Conservation (phyloP, 2,888 invertebrate species). For the Lacanobia oleracea region DNA sequence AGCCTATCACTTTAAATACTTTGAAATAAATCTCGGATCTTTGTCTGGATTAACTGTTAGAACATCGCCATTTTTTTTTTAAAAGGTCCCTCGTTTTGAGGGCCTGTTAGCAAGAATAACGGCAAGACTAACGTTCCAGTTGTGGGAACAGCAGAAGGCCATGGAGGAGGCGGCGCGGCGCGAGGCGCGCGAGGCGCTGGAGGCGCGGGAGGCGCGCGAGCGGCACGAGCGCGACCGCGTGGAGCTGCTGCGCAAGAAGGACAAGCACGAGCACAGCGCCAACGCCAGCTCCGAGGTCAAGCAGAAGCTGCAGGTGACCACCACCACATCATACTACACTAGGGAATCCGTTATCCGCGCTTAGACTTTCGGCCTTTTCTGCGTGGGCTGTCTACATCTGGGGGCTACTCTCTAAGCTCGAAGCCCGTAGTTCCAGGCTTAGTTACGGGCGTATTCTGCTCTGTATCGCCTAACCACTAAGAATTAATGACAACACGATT, state of each 20-base stretch:
- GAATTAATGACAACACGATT: too few species aligned
- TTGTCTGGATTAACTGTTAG: neutral
- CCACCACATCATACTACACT: too few species aligned
- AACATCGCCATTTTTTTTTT: neutral
- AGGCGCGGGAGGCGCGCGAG: conserved; percentile 93
- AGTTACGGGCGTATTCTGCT: too few species aligned
- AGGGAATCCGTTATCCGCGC: too few species aligned
- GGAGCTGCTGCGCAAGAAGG: conserved; percentile 97
- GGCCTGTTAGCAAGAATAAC: conserved; percentile 56
- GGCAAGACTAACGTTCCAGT: conserved; percentile 88
- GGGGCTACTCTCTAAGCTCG: too few species aligned
- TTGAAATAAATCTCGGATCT: conserved; percentile 4
- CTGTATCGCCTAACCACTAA: too few species aligned
- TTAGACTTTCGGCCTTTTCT: too few species aligned
- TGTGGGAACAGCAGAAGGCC: conserved; percentile 97
- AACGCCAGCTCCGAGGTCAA: conserved; percentile 99
- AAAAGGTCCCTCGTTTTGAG: conserved; percentile 38
- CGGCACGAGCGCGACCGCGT: conserved; percentile 95
- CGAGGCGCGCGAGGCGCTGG: conserved; percentile 92
- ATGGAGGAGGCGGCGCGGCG: conserved; percentile 95
- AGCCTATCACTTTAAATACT: neutral
- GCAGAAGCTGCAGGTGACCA: conserved; percentile 95
- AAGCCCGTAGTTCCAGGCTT: too few species aligned
- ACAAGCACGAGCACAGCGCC: conserved; percentile 98
- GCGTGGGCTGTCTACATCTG: too few species aligned